Conservation (phyloP, 37 sponge, comb jelly and placozoan species). For the Ianthella basta region DNA sequence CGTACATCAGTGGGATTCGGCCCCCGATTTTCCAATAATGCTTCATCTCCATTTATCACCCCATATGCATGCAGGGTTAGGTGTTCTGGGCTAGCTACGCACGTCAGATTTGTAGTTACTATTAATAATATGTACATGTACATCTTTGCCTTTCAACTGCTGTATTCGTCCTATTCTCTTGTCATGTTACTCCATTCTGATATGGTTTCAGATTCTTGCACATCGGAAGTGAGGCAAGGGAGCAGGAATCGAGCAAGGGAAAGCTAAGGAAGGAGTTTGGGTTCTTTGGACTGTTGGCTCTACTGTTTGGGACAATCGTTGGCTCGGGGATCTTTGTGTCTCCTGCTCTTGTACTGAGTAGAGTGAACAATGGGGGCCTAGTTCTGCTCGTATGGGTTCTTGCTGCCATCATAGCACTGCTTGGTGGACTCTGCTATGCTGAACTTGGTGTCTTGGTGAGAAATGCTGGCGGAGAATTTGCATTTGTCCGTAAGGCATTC, state of each 20-base stretch:
- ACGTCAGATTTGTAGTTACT: too few relatives aligned
- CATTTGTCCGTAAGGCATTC: constrained; percentile 61
- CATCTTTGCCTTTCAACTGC: too few relatives aligned
- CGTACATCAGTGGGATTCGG: too few relatives aligned
- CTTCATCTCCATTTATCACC: too few relatives aligned
- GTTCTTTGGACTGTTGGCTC: constrained; percentile 33
- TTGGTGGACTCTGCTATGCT: constrained; percentile 72
- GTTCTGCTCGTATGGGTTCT: constrained; percentile 72
- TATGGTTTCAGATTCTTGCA: too few relatives aligned
- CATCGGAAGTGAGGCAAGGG: too few relatives aligned
- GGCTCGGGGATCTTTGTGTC: constrained; percentile 91
- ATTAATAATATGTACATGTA: too few relatives aligned
- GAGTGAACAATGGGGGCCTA: constrained; percentile 64
- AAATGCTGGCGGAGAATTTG: constrained; percentile 69
- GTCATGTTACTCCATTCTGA: too few relatives aligned
- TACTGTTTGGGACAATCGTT: constrained; percentile 65
- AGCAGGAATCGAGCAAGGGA: neutral
- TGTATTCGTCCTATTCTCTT: too few relatives aligned
- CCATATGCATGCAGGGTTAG: too few relatives aligned
- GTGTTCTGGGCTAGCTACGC: too few relatives aligned
- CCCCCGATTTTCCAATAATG: too few relatives aligned
- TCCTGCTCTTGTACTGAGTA: constrained; percentile 55
- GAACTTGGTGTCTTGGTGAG: constrained; percentile 67
- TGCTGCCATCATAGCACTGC: constrained; percentile 65
- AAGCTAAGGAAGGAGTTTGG: constrained; percentile 55